These are phyloP conservation scores for Chloroclysta siterata DNA, from an alignment of 2,888 invertebrate species.

Conservation along the genomic window DNA sequence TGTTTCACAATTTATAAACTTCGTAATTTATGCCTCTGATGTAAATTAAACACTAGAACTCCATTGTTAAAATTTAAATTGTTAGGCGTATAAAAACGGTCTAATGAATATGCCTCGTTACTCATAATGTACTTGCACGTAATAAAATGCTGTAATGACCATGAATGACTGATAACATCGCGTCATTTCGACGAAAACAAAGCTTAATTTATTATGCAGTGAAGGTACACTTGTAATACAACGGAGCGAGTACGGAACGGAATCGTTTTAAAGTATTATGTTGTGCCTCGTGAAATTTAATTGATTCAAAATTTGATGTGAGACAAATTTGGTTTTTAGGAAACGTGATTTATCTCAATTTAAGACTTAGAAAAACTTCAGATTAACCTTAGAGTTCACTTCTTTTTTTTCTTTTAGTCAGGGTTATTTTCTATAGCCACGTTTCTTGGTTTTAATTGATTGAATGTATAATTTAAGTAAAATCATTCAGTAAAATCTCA, in stretches of 20 bases:
- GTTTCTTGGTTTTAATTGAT: too few species aligned
- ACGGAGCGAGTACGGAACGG: conserved; percentile 21
- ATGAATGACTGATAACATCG: conserved; percentile 40
- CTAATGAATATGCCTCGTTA: conserved; percentile 36
- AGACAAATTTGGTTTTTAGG: too few species aligned
- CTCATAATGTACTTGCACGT: conserved; percentile 33
- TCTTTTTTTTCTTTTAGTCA: too few species aligned
- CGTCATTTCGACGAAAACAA: conserved; percentile 41
- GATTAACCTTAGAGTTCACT: too few species aligned
- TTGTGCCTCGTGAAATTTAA: too few species aligned
- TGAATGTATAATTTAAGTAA: neutral
- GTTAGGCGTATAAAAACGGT: conserved; percentile 35
- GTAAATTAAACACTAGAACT: conserved; percentile 24
- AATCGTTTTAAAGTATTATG: neutral
- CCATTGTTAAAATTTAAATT: conserved; percentile 34
- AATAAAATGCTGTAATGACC: conserved; percentile 35
- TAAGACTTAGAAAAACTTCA: too few species aligned
- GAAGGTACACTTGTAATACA: conserved; percentile 5
- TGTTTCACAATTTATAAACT: conserved; percentile 24
- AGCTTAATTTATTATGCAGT: conserved; percentile 39
- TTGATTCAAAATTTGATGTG: neutral
- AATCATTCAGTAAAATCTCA: neutral
- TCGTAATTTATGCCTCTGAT: conserved; percentile 28
- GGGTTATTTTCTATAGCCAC: too few species aligned
- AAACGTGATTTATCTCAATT: too few species aligned